Evolutionary conservation across 2,113 vertebrate genomes (phyloP).

Genomic region (Eurystomus gularis): DNA sequence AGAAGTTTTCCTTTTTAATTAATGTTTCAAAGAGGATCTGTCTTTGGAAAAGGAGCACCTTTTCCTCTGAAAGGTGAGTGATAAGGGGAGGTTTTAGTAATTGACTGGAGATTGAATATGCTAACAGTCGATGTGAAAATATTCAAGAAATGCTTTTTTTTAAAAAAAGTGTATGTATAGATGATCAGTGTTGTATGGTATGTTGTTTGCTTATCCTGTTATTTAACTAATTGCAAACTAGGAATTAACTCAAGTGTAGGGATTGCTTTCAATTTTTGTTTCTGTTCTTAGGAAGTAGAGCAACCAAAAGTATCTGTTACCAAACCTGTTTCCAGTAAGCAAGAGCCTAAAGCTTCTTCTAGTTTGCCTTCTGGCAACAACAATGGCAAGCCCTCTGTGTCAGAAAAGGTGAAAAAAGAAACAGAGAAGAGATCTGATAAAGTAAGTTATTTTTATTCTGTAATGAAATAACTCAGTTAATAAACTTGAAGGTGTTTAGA

Average conservation of each 20-base stretch:
- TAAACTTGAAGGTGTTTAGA: background rate
- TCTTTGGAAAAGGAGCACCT: background rate
- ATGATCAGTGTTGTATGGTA: background rate
- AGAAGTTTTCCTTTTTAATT: background rate
- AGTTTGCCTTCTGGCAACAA: conserved; percentile 81
- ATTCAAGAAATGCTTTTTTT: background rate
- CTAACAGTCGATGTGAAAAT: background rate
- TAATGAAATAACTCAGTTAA: background rate
- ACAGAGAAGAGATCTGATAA: conserved; percentile 93
- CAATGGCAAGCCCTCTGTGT: conserved; percentile 82
- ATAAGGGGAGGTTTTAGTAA: background rate
- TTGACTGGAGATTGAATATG: background rate
- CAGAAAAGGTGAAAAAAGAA: conserved; percentile 94
- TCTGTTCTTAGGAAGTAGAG: conserved; percentile 83
- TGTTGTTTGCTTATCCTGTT: background rate
- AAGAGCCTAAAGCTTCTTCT: conserved; percentile 85
- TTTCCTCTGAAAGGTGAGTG: background rate
- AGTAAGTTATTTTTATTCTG: conserved; percentile 70
- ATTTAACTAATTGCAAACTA: background rate
- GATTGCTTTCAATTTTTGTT: background rate
- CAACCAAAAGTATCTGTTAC: conserved; percentile 84
- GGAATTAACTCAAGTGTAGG: background rate
- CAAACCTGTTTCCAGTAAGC: conserved; percentile 86
- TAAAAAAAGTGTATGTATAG: rapidly evolving
- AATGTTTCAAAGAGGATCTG: background rate